Evolutionary conservation across 2,888 invertebrate species (phyloP), one percentile per base, ranked within the genome.

Genomic region (Campoplex nolae): DNA sequence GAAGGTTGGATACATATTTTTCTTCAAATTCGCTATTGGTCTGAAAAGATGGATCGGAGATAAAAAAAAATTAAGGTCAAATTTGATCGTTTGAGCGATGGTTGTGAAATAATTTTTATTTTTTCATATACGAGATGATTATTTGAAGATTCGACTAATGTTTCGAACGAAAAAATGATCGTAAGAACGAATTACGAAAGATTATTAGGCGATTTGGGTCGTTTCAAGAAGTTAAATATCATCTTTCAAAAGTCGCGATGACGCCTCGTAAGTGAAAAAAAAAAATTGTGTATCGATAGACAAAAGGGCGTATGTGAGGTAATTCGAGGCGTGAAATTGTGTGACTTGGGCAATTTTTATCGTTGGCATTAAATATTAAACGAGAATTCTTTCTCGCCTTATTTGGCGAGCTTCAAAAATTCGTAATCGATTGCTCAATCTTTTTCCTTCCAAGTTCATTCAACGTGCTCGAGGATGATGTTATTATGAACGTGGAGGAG

Each of bases 31-130:
- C 4, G 1, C 11, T 16, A 16, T 48, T 48, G 0, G 16, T 16
- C 0, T 42, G 42, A 42, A n/a, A n/a, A 56, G 2, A 56, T 56
- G 8, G 8, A 56, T 0, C n/a, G 18, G 35, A 42, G 54, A 16
- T 79, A 42, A 56, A 23, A 42, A 35, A 68, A 70, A 42, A 48
- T 67, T 81, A 54, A 51, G 74, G 74, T 81, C 74, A 35, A 74
- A 28, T 81, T 74, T 45, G 11, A 45, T 45, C 45, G 54, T 1
- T 35, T n/a, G 23, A 54, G 28, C 48, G 8, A 38, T 32, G 28
- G 18, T 74, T 45, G 51, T 62, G 75, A 1, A 67, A 68, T 35
- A n/a, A 42, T 74, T 54, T 23, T 67, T 65, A 23, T 48, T 23
- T 68, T n/a, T 9, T 16, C n/a, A 6, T 18, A 67, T 45, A 7